Evolutionary conservation across 2,888 invertebrate genomes (phyloP), one percentile per base, ranked within the genome.

Genomic region (Athalia cordata): DNA sequence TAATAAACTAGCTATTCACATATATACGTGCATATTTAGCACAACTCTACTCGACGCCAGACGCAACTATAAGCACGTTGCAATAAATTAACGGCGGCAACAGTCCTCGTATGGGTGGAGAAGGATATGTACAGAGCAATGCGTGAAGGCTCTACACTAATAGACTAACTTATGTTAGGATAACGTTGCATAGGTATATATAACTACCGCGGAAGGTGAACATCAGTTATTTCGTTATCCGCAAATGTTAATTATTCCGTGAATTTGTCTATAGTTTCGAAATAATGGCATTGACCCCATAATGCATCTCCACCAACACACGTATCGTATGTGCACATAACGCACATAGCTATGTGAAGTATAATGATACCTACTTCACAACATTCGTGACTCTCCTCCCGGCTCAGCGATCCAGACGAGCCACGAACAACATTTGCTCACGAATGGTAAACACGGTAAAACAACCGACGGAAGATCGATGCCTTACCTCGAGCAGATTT

Each of bases 1-100:
- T 72, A 59, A 72, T 72, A 72, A 72, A 72, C 72, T 57, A 72
- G 72, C 72, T 72, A 72, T 72, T 72, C 59, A 13, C 57, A 59
- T 59, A 72, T 59, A 72, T 29, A 59, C 57, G 72, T 47, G 59
- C 72, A 45, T 72, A 72, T 72, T 72, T 59, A 72, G 72, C 59
- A 72, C 59, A 59, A 47, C 29, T 59, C 72, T 13, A 43, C 49
- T 68, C 45, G 57, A 59, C 72, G 8, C 11, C 45, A 57, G n/a
- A 65, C 7, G 7, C 7, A 6, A 8, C 1, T 55, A 57, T 13
- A 13, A 45, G 45, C 57, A 47, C 59, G 13, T 43, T n/a, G 47
- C 72, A 13, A 72, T 59, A 29, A 59, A 72, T 72, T 59, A 59
- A 72, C n/a, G 59, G 13, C 47, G 13, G 47, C 9, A 59, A 7